Evolutionary conservation across 2,888 invertebrate species (phyloP).

Genomic region (Ecliptopera silaceata): DNA sequence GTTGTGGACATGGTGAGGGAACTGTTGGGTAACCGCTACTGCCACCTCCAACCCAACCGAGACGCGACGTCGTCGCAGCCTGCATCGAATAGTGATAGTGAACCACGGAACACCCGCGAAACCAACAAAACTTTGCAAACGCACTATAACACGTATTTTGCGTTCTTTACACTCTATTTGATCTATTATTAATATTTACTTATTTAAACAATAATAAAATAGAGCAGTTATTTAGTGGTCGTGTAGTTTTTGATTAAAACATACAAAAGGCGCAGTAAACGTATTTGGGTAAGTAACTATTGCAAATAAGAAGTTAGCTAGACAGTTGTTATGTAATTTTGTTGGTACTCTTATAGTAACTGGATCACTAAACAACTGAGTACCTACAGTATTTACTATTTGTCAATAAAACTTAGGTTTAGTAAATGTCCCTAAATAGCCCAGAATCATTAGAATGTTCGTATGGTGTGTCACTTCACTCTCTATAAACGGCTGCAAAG

Average conservation of each 20-base stretch:
- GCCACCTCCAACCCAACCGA: slow-evolving; percentile 22
- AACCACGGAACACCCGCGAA: slow-evolving; percentile 33
- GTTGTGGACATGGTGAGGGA: slow-evolving; percentile 43
- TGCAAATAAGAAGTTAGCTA: slow-evolving; percentile 35
- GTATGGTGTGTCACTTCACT: no score
- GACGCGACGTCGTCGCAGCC: slow-evolving; percentile 15
- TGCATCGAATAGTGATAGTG: slow-evolving; percentile 39
- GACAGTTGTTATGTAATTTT: slow-evolving; percentile 43
- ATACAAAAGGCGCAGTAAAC: slow-evolving; percentile 20
- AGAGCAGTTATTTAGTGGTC: not conserved
- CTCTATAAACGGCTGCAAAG: no score
- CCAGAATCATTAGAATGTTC: no score
- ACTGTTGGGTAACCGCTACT: slow-evolving; percentile 42
- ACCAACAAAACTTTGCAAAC: slow-evolving; percentile 13
- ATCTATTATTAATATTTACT: not conserved
- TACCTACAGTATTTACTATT: no score
- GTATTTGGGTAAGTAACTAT: slow-evolving; percentile 34
- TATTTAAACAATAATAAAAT: not conserved
- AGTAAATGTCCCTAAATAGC: no score
- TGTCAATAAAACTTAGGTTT: no score
- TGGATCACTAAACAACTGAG: no score
- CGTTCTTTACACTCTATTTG: not conserved
- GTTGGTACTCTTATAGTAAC: slow-evolving; percentile 24
- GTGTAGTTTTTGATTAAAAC: slow-evolving; percentile 12
- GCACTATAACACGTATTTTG: slow-evolving; percentile 6